phyloP scores from a whole-genome alignment of 1,140 invertebrate species.

The Drosophila virilis region DNA sequence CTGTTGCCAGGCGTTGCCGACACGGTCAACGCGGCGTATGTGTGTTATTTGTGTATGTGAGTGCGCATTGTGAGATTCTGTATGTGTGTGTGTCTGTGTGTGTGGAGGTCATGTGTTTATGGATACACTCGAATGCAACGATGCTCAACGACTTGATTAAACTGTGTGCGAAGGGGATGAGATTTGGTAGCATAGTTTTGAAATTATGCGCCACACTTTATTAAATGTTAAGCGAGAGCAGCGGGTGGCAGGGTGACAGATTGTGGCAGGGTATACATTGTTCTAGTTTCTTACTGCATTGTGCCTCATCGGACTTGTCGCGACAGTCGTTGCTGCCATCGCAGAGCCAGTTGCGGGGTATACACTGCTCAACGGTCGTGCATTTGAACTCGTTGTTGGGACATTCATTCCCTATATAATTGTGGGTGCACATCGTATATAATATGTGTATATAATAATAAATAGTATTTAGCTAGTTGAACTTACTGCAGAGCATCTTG shows the following conservation, averaged over 20 bases:
- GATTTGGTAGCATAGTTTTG: conserved; percentile 26
- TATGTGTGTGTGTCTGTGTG: conserved; percentile 7
- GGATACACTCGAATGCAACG: conserved; percentile 47
- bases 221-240: conserved; percentile 58
- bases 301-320: conserved; percentile 88
- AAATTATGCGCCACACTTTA: conserved; percentile 76
- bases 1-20: conserved; percentile 51
- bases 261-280: neutral
- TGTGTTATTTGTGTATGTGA: conserved; percentile 43
- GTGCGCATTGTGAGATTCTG: neutral
- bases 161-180: conserved; percentile 33
- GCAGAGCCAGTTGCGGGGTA: conserved; percentile 91
- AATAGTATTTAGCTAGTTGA: neutral
- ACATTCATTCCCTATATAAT: conserved; percentile 70
- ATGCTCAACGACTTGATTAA: conserved; percentile 71
- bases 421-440: conserved; percentile 11
- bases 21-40: conserved; percentile 61
- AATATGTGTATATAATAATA: neutral
- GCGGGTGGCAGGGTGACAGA: neutral
- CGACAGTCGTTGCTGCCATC: conserved; percentile 91
- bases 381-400: conserved; percentile 84
- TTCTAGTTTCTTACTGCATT: conserved; percentile 85
- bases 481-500: conserved; percentile 86
- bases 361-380: conserved; percentile 88
- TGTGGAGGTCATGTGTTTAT: conserved; percentile 37